Conservation (phyloP, 2,888 invertebrate species). For the Euplexia lucipara region DNA sequence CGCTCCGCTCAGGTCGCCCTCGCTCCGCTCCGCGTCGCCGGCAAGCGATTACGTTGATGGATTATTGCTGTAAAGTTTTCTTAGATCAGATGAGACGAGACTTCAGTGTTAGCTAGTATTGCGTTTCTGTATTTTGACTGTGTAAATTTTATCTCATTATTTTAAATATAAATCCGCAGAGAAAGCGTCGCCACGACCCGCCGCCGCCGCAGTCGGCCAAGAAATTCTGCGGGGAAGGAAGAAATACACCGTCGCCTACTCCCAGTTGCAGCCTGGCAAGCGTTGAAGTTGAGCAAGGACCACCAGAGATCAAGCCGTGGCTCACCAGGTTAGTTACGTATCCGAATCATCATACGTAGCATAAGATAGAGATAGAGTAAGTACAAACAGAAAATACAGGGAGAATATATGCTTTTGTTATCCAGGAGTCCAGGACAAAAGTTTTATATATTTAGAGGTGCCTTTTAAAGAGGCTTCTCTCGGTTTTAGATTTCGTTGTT, state of each 20-base stretch:
- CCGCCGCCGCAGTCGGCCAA: conserved; percentile 80
- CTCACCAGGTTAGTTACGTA: conserved; percentile 76
- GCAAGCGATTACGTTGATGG: no score
- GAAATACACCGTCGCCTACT: conserved; percentile 64
- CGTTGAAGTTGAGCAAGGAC: conserved; percentile 64
- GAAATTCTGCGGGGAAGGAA: conserved; percentile 83
- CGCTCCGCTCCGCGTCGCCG: no score
- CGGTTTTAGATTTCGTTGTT: no score
- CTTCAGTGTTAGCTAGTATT: no score
- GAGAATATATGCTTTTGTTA: no score
- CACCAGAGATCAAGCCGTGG: conserved; percentile 85
- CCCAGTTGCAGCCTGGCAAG: conserved; percentile 61
- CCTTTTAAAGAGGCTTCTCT: no score
- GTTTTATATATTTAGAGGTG: no score
- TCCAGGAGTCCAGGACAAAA: no score
- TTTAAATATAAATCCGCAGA: conserved; percentile 69
- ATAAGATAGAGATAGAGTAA: conserved; percentile 1
- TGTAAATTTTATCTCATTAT: conserved; percentile 3
- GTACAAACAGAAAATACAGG: background rate
- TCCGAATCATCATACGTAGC: background rate
- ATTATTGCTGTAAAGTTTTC: no score
- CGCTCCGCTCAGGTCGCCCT: no score
- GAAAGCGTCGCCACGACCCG: conserved; percentile 83
- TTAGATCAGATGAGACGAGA: no score
- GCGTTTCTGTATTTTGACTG: no score